A percentile compares a stretch with the other conserved stretches of the same genome.
These are phyloP conservation scores for Formica exsecta DNA, from an alignment of 1,140 invertebrate genomes.

Conservation along the genomic window DNA sequence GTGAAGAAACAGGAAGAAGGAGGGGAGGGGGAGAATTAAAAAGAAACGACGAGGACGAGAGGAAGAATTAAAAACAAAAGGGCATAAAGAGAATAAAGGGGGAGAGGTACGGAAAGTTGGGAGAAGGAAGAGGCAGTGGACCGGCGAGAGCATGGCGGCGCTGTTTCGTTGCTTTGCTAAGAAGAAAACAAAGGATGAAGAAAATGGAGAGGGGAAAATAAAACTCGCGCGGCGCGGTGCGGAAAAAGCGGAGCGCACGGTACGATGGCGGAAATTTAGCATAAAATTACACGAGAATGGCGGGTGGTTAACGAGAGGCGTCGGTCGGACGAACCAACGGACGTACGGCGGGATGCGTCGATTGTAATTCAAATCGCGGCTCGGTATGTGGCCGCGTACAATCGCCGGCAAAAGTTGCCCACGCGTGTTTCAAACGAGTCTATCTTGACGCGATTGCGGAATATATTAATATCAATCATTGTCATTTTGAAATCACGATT, in stretches of 20 bases:
- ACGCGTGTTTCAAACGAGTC: not conserved
- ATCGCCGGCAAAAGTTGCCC: constrained; percentile 53
- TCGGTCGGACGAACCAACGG: constrained; percentile 32
- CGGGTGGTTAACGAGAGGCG: constrained; percentile 80
- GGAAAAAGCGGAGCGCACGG: not conserved
- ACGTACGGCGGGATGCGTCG: constrained; percentile 65
- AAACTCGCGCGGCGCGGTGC: not conserved
- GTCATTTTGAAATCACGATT: not conserved
- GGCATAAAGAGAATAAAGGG: not conserved
- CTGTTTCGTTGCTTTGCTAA: constrained; percentile 21
- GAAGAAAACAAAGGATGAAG: not conserved
- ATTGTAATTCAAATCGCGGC: constrained; percentile 76
- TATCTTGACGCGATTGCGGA: too few species aligned
- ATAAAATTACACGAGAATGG: constrained; percentile 84
- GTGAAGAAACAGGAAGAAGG: not conserved
- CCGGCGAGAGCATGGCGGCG: not conserved
- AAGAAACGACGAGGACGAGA: not conserved
- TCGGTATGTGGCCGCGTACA: constrained; percentile 68
- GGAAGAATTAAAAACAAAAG: constrained; percentile 45
- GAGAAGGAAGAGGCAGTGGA: constrained; percentile 7
- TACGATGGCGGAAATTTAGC: constrained; percentile 69
- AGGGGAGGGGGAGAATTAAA: constrained; percentile 9
- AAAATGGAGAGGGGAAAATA: constrained; percentile 34
- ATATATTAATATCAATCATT: not conserved
- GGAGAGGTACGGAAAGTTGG: not conserved